Evolutionary conservation across 1,140 invertebrate genomes (phyloP), one percentile per base, ranked within the genome.

Genomic region (Papilio xuthus): DNA sequence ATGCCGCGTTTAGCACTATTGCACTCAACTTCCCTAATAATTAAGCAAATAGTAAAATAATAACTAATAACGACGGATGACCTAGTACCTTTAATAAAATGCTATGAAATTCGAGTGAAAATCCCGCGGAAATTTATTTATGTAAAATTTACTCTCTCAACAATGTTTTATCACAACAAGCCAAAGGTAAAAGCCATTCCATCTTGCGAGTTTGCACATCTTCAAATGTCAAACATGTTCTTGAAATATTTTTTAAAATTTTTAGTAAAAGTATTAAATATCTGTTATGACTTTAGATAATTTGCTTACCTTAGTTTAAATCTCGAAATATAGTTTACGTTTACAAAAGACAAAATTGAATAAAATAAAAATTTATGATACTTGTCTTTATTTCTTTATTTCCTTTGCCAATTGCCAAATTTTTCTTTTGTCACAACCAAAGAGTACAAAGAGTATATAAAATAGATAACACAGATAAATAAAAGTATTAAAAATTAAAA

Each of bases 101-200:
- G 20, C 9, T 60, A 60, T 23, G 0, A 60, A 60, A 60, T 56
- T 23, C 10, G 4, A 23, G 26, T 18, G 23, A 67, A 67, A 67
- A 28, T 67, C 23, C 60, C 60, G 60, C 60, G 60, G 6, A 67
- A 67, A 67, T 28, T 32, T 67, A 26, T 47, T 10, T 60, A 15
- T 15, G 18, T 32, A 67, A 28, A 1, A 18, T 67, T 32, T 28
- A 67, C 26, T 32, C 18, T 67, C 53, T 56, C 74, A 76, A 76
- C n/a, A 41, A 63, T 60, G 44, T 76, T 76, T 76, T 42, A 76
- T 63, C n/a, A 76, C 13, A 76, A 20, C 10, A 42, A 76, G 63
- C 53, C 74, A 76, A 76, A 76, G 74, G 74, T 76, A 73, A 28
- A 20, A 60, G 74, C 32, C 74, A 37, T 76, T 76, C 74, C 42